Base-by-base conservation (phyloP, 2,113 vertebrate species). In the Hippocampus comes region DNA sequence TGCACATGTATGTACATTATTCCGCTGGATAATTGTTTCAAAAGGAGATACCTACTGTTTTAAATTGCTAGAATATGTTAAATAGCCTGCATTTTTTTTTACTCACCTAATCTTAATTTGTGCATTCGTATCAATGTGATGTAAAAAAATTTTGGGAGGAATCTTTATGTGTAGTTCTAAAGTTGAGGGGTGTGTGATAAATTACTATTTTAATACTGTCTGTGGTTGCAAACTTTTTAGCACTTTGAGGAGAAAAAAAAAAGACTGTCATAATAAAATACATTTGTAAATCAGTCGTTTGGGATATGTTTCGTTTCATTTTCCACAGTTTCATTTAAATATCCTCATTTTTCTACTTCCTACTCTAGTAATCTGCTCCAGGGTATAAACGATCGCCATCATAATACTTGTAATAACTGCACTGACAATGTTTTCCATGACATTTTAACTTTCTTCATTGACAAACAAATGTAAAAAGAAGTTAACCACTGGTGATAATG, bases 1-100 rank as follows among this genome's bases (percentile, higher is more conserved):
- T 96, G 95, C 93, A 95, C 95, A 92, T 89, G 72, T 82, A 90
- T 93, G 90, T 74, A 92, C 90, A 82, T 84, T 88, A 80, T 79
- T 86, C 86, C 90, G 85, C 89, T 82, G 90, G 89, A 91, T 90
- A 80, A 69, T 83, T 38, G 34, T 38, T 91, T 84, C 86, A 87
- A 75, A 55, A 55, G 76, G 82, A 68, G 74, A 84, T 74, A 27
- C 67, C 78, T 73, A 66, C 20, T 68, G 12, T 77, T 78, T 70
- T 3, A 67, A 59, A 70, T 73, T 66, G 23, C 27, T 70, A 43
- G 65, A 43, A 66, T 75, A 67, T 82, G 76, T 76, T 72, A 69
- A 68, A 67, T 77, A 78, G 66, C 67, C 51, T 75, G 15, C 25
- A 77, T 63, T 76, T 59, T 68, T 75, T n/a, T 53, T 81, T 41